phyloP scores from a whole-genome alignment of 1,140 invertebrate species.

The silkworm (Bombyx mori) region DNA sequence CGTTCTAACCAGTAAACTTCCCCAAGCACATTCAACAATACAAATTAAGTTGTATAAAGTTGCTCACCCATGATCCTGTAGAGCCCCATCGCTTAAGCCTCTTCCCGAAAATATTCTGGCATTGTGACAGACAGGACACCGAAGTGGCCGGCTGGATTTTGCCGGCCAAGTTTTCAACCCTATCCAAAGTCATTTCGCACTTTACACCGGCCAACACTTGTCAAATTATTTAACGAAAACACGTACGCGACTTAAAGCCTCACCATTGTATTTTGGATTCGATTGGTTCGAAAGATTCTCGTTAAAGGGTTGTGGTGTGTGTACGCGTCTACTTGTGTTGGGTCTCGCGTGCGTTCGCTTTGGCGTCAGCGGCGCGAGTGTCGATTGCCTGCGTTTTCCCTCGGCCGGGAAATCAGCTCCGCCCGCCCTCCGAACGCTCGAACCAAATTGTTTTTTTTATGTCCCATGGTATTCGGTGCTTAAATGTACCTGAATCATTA shows the following conservation, averaged over 20 bases:
- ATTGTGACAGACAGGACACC: constrained; percentile 66
- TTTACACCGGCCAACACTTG: constrained; percentile 9
- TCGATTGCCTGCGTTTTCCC: constrained; percentile 33
- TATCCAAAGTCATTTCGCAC: constrained; percentile 60
- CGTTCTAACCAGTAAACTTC: neutral
- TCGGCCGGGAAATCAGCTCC: constrained; percentile 43
- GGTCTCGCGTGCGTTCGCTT: constrained; percentile 32
- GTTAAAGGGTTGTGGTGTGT: no score
- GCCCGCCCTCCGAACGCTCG: constrained; percentile 37
- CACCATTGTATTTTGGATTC: no score
- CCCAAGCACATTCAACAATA: neutral
- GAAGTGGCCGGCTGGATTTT: constrained; percentile 68
- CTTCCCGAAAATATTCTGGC: constrained; percentile 72
- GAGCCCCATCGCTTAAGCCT: constrained; percentile 78
- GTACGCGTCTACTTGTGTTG: neutral
- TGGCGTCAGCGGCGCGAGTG: constrained; percentile 39
- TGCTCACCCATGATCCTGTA: constrained; percentile 79
- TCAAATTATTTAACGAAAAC: no score
- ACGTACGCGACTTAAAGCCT: no score
- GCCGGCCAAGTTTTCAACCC: constrained; percentile 51
- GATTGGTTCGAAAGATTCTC: no score
- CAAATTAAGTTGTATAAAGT: neutral
- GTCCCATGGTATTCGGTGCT: no score
- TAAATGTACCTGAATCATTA: no score
- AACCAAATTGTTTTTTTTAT: constrained; percentile 19